Base-by-base conservation (phyloP, 2,113 vertebrate species). In the Procavia capensis region DNA sequence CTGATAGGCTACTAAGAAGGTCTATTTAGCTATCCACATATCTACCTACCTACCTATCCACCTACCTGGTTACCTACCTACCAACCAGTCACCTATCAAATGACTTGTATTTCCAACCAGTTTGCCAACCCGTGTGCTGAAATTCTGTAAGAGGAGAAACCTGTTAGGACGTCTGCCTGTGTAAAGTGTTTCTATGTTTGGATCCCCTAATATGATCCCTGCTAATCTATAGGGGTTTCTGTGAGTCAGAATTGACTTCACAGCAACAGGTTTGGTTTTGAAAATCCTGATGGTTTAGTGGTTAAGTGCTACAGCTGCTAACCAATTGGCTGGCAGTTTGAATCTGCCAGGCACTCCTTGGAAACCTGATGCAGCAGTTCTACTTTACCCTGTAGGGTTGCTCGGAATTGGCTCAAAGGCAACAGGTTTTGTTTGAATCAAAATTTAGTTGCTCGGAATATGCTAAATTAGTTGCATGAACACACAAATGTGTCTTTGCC, bases 121-220 rank as follows among this genome's bases (percentile, higher is more conserved):
- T 16, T 96, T 96, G 85, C 25, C 43, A 45, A 86, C 16, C 19
- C 20, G 94, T 63, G 86, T 7, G n/a, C 20, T 81, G 31, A 93
- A 94, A 90, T 91, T 90, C 91, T 66, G 1, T 22, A 47, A 61
- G 45, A 41, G 16, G 29, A 91, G 75, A 50, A 97, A 86, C 7
- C 39, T 88, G 72, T 59, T 59, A 76, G 2, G 7, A 36, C 70
- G 61, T 76, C 91, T 22, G 57, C 34, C 36, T 59, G 19, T 63
- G 41, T 22, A 72, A 64, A 61, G 24, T 61, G n/a, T 85, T 92
- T 94, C 50, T 78, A 29, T 24, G 3, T 66, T 31, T 81, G 36
- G 50, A 88, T 74, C 14, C 11, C 91, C 2, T 91, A 25, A 83
- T 91, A 74, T 81, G 66, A 61, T 43, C 79, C 27, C 24, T 82